Base-by-base conservation (phyloP, 2,797 vertebrate species). In the Gobionotothen gibberifrons region DNA sequence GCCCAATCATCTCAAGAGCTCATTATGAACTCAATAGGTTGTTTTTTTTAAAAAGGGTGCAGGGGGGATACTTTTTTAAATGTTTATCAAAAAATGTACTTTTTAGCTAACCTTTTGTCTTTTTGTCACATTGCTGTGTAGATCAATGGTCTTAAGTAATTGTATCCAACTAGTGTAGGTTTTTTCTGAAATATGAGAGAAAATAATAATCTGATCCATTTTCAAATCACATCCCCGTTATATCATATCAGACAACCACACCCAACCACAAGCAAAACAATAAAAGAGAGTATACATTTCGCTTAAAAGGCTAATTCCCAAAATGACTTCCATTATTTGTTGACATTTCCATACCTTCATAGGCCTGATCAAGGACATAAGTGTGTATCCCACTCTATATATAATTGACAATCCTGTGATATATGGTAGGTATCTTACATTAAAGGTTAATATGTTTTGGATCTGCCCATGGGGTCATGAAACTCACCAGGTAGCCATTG, bases 1-100 rank as follows among this genome's bases (percentile, higher is more conserved):
- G 42, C 22, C 44, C 55, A 82, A 86, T 88, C 81, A 88, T 67
- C 58, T 84, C 16, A 72, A 75, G 68, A 69, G 72, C 68, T 83
- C 69, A 76, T 89, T 87, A 82, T 78, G 44, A 60, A 69, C 78
- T 82, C 70, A 43, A 62, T 32, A 22, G 49, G 53, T 21, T 78
- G 60, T 39, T 8, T 9, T 6, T 32, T 26, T 48, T 43, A 39
- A 62, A 71, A 70, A 9, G 36, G 26, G 71, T 3, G 22, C 64
- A 69, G 44, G 49, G n/a, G 51, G 58, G 40, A 44, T 8, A 72
- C 56, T 51, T 8, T 7, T 6, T 29, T 29, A 5, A 26, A 26
- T 36, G n/a, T 29, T 48, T 43, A 40, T 66, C 39, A 49, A n/a
- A 16, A 49, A 56, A 59, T 39, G 32, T 21, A 39, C 1, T 48